These are phyloP conservation scores for Papilio elwesi DNA, from an alignment of 2,888 invertebrate species.

Conservation along the genomic window DNA sequence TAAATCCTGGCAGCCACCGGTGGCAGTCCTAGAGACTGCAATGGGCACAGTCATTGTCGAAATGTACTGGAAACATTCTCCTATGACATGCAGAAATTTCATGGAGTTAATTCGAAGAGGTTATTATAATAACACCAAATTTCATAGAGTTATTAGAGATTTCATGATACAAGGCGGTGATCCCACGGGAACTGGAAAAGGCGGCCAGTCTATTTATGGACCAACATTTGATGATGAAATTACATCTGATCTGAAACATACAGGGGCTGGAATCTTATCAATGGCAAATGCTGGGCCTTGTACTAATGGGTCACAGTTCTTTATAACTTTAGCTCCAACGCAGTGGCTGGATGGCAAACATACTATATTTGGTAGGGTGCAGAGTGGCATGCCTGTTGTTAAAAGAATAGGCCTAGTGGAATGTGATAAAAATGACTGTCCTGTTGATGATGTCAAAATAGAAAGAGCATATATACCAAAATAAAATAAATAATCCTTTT, in stretches of 20 bases:
- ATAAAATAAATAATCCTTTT: slow-evolving; percentile 44
- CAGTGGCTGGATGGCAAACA: slow-evolving; percentile 99
- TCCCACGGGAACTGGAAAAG: slow-evolving; percentile 98
- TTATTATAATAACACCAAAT: slow-evolving; percentile 98
- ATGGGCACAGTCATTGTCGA: slow-evolving; percentile 97
- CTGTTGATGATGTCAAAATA: slow-evolving; percentile 94
- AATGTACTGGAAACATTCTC: slow-evolving; percentile 99
- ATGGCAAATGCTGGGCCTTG: slow-evolving; percentile 99
- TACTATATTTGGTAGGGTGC: slow-evolving; percentile 96
- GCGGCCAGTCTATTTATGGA: slow-evolving; percentile 98
- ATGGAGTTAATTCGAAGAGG: slow-evolving; percentile 96
- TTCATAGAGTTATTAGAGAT: slow-evolving; percentile 97
- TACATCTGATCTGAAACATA: slow-evolving; percentile 96
- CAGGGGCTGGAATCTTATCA: slow-evolving; percentile 94
- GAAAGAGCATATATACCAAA: slow-evolving; percentile 76
- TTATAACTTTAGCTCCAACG: slow-evolving; percentile 97
- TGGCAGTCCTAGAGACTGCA: slow-evolving; percentile 91
- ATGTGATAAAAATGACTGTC: slow-evolving; percentile 96
- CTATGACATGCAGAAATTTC: slow-evolving; percentile 98
- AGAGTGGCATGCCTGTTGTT: slow-evolving; percentile 94
- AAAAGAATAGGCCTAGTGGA: slow-evolving; percentile 97
- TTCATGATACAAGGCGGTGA: slow-evolving; percentile 99
- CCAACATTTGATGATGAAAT: slow-evolving; percentile 98
- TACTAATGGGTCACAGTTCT: slow-evolving; percentile 99
- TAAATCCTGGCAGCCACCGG: slow-evolving; percentile 94